Evolutionary conservation across 2,797 vertebrate genomes (phyloP), one percentile per base, ranked within the genome.

Genomic region (Protosalanx chinensis): DNA sequence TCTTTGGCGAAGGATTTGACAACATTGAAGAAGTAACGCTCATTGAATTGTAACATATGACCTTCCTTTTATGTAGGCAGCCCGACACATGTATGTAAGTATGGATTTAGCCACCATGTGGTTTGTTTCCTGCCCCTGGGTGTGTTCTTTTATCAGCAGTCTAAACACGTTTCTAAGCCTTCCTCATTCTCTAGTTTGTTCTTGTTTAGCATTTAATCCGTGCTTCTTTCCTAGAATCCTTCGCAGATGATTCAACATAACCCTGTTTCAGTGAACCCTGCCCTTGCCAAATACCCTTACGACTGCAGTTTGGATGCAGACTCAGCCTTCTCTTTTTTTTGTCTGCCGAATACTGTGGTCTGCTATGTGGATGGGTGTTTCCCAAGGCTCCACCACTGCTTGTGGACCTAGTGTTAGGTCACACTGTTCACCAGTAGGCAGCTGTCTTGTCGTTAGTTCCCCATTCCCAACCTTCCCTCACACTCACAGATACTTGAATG

Each of bases 1-100:
- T 71, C 33, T 66, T 65, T 64, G n/a, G 61, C 41, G 6, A 49
- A 32, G 18, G n/a, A 49, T 65, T 65, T 64, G 27, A 32, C 68
- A 62, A 35, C 5, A 8, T 32, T 64, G 13, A 46, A 46, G 33
- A 35, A 6, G 41, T 46, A 46, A 46, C 41, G 41, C 10, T 3
- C 33, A 64, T 66, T 66, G 27, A 51, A 23, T 46, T 29, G 51
- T 76, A 70, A 72, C 78, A 76, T 76, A 64, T 81, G 13, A 73
- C 58, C 20, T 85, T 35, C 73, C 82, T 58, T 80, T 76, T 49
- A 72, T 71, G 37, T 85, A 92, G 91, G 84, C 90, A 81, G 79
- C 85, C 58, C 82, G 41, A 69, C 86, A 82, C 75, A 73, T 92
- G 72, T 91, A 91, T 86, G 91, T 92, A 90, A 92, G 90, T 92